Evolutionary conservation across 2,888 invertebrate species (phyloP).

Genomic region (Acanthacorydalis orientalis): DNA sequence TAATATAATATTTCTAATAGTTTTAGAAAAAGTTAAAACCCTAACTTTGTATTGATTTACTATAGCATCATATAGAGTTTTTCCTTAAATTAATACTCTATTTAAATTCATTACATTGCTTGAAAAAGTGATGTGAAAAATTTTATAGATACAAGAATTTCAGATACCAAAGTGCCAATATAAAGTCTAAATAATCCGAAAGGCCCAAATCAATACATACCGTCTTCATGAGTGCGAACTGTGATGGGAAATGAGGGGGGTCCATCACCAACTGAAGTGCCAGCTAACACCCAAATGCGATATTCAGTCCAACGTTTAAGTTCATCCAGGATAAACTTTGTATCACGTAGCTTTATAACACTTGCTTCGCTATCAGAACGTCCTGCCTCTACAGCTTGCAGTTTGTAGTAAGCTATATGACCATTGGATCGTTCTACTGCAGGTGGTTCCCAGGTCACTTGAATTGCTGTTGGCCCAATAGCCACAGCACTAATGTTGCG

Average conservation of each 20-base stretch:
- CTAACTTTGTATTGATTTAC: too few species aligned
- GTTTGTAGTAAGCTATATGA: conserved; percentile 86
- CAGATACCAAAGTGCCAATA: too few species aligned
- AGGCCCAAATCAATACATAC: conserved; percentile 50
- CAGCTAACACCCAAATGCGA: conserved; percentile 91
- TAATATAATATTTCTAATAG: too few species aligned
- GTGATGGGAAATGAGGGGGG: conserved; percentile 82
- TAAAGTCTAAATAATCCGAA: too few species aligned
- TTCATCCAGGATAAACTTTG: conserved; percentile 69
- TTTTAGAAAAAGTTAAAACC: not conserved
- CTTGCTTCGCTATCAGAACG: conserved; percentile 72
- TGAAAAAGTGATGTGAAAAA: too few species aligned
- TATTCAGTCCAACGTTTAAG: conserved; percentile 92
- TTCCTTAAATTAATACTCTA: too few species aligned
- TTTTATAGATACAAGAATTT: too few species aligned
- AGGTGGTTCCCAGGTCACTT: conserved; percentile 86
- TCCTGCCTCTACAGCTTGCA: conserved; percentile 74
- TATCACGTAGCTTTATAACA: conserved; percentile 62
- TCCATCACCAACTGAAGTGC: conserved; percentile 92
- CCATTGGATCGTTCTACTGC: conserved; percentile 83
- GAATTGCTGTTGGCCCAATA: conserved; percentile 74
- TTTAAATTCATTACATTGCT: too few species aligned
- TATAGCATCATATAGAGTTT: too few species aligned
- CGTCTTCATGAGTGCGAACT: conserved; percentile 94
- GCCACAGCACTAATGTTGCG: conserved; percentile 82